These are phyloP conservation scores for Lacanobia wlatinum DNA, from an alignment of 2,888 invertebrate species.

Conservation along the genomic window DNA sequence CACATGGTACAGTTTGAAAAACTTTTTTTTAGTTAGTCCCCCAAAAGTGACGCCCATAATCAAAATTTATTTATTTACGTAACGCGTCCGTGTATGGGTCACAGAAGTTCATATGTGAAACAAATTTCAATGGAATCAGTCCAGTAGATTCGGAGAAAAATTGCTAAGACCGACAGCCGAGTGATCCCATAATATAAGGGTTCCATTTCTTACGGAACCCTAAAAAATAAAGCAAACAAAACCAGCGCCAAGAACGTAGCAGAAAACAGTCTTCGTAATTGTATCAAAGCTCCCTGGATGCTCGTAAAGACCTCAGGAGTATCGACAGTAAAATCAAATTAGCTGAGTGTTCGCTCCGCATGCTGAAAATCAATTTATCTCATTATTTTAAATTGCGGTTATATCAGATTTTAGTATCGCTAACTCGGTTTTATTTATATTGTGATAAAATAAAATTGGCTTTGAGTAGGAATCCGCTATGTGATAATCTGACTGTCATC, in stretches of 20 bases:
- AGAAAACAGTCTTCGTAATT: conserved; percentile 13
- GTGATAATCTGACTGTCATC: neutral
- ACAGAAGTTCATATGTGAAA: too few relatives aligned
- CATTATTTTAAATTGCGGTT: conserved; percentile 22
- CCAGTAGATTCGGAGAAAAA: too few relatives aligned
- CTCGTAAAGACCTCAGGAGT: conserved; percentile 31
- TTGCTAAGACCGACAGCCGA: too few relatives aligned
- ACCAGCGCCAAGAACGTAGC: conserved; percentile 13
- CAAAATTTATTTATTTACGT: too few relatives aligned
- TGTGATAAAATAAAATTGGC: conserved; percentile 7
- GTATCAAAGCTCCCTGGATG: conserved; percentile 5
- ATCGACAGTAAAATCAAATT: conserved; percentile 36
- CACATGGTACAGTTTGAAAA: too few relatives aligned
- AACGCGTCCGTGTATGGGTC: too few relatives aligned
- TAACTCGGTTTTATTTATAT: neutral
- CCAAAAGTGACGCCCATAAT: too few relatives aligned
- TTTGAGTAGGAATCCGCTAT: neutral
- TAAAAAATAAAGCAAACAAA: neutral
- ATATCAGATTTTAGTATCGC: conserved; percentile 19
- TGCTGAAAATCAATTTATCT: conserved; percentile 30
- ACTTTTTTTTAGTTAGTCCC: too few relatives aligned
- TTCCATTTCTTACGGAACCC: too few relatives aligned
- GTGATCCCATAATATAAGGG: too few relatives aligned
- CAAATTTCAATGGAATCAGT: too few relatives aligned
- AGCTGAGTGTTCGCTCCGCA: conserved; percentile 16